Evolutionary conservation across 2,797 vertebrate species (phyloP), one percentile per base, ranked within the genome.

Genomic region (Antennarius maculatus): DNA sequence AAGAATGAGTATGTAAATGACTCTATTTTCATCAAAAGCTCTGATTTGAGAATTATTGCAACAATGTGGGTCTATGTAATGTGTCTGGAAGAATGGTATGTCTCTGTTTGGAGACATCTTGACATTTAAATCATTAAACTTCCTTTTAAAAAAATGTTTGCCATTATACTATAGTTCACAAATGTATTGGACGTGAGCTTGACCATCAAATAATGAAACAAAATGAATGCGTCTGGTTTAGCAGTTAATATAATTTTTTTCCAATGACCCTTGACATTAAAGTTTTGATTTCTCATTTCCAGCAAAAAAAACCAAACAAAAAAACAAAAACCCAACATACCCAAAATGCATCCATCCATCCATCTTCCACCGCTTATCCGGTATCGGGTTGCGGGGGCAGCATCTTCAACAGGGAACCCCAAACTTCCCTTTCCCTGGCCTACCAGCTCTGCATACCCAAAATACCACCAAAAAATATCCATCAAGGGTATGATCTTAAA

Each of bases 251-350:
- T 81, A 46, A 73, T 50, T 50, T 63, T 57, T 85, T 79, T 69
- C 57, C 17, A 79, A 79, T 43, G 63, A 11, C 54, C 47, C 58
- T 79, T 85, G 63, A 80, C 54, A 92, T 88, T 91, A 91, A 92
- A 92, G 76, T 82, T 72, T 81, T 29, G 80, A 82, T 54, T 66
- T 81, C 67, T 88, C 85, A 81, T 85, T 88, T 89, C 76, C 77
- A 81, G 67, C 64, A 70, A 81, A 51, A 51, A 37, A 42, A 11
- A 42, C 17, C 50, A 9, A n/a, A n/a, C n/a, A n/a, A n/a, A n/a
- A n/a, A n/a, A n/a, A n/a, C n/a, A n/a, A n/a, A n/a, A n/a, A n/a
- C 12, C 12, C 18, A 66, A 71, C 6, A 16, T 10, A 23, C 23
- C 23, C 23, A 23, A 23, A 23, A 23, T 23, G n/a, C n/a, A n/a